Conservation (phyloP, 2,113 vertebrate species). For the Embiotoca jacksoni region DNA sequence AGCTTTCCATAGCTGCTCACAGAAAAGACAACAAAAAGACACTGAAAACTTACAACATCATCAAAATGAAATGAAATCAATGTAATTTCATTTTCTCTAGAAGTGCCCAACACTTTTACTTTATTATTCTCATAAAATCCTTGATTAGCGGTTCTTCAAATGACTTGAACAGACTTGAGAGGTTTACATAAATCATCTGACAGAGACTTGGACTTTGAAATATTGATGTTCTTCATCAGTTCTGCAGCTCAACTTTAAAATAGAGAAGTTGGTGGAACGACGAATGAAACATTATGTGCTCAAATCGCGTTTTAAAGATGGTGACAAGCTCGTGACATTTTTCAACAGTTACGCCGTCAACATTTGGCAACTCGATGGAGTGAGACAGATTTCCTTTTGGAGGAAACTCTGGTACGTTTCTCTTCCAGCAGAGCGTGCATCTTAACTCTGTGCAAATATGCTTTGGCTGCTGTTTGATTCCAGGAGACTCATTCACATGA, state of each 20-base stretch:
- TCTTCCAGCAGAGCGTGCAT: constrained; percentile 8
- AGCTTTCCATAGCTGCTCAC: too few species aligned
- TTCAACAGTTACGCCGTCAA: constrained; percentile 5
- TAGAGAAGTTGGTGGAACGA: background rate
- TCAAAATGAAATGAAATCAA: too few species aligned
- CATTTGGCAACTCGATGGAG: constrained; percentile 12
- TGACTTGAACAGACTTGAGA: too few species aligned
- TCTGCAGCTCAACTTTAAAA: constrained; percentile 18
- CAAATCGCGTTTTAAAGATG: background rate
- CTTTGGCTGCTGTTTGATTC: constrained; percentile 63
- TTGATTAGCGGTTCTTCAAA: too few species aligned
- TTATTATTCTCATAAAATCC: too few species aligned
- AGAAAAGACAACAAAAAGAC: too few species aligned
- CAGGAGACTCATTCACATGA: constrained; percentile 53
- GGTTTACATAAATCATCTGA: background rate
- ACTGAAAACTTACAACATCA: too few species aligned
- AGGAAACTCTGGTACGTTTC: constrained; percentile 26
- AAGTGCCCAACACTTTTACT: too few species aligned
- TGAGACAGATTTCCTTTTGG: constrained; percentile 9
- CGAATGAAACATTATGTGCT: background rate
- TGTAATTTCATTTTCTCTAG: too few species aligned
- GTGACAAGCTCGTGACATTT: background rate
- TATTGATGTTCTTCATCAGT: constrained; percentile 32
- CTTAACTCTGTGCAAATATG: constrained; percentile 63
- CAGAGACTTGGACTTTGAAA: background rate